Base-by-base conservation (phyloP, 2,797 vertebrate genomes). In the Anguilla megastoma region DNA sequence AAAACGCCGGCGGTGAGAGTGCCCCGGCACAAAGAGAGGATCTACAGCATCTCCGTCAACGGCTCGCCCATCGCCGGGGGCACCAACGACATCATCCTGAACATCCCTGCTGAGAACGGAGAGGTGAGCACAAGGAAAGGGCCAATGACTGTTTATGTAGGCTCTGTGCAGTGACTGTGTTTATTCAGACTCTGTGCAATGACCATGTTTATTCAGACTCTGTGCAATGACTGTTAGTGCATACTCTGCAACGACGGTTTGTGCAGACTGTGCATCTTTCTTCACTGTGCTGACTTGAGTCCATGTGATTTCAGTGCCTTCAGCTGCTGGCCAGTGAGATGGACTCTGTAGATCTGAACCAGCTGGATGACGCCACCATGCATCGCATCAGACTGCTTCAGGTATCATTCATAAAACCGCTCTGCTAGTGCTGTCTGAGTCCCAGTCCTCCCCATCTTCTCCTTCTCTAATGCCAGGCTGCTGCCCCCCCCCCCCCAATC, bases 251-350 rank as follows among this genome's bases (percentile, higher is more conserved):
- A 41, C 3, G 3, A 10, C 24, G 2, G 21, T 50, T 16, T 41
- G 10, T 16, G 24, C 41, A 50, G 21, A 83, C 63, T 8, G 7
- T 5, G 14, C 60, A 16, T 71, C 58, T n/a, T 9, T 33, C 6
- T 27, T 24, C 10, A 18, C 50, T 74, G 7, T 83, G 56, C 87
- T 71, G 10, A 85, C 69, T 69, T 80, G 18, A 5, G 56, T 45
- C 90, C 24, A 3, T 88, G 10, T 87, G 30, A 30, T 84, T 91
- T 2, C 93, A 96, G 96, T 95, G 94, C 86, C 87, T 97, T 54
- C 96, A 96, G 94, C 94, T 97, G 76, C 88, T 97, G 94, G 95
- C 95, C 90, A 96, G 95, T 91, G 93, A 97, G 93, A 95, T 97
- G 93, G 93, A 96, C 89, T 94, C 95, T 0, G 90, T 96, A 79